Evolutionary conservation across 2,888 invertebrate species (phyloP), one percentile per base, ranked within the genome.

Genomic region (Cryptosula pallasiana): DNA sequence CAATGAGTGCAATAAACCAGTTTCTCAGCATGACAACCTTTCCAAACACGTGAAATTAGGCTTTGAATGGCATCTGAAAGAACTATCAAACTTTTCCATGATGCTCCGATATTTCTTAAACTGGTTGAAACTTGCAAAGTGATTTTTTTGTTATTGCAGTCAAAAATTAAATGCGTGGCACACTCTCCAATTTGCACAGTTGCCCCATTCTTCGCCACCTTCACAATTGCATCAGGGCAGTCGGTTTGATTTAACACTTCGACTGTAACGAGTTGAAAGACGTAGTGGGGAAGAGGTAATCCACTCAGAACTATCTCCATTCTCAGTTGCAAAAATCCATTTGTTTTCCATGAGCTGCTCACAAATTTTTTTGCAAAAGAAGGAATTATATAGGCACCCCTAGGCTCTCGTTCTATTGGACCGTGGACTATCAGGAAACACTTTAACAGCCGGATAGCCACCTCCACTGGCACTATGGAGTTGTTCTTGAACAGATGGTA

Each of bases 1-100:
- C n/a, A n/a, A n/a, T n/a, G n/a, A n/a, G n/a, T n/a, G n/a, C n/a
- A n/a, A n/a, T n/a, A n/a, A n/a, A n/a, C n/a, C n/a, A n/a, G n/a
- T n/a, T n/a, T n/a, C n/a, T n/a, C n/a, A n/a, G n/a, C n/a, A n/a
- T n/a, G n/a, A n/a, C n/a, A n/a, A n/a, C n/a, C n/a, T n/a, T n/a
- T n/a, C n/a, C n/a, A n/a, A n/a, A n/a, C n/a, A n/a, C n/a, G n/a
- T n/a, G n/a, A n/a, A n/a, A n/a, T n/a, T n/a, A n/a, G n/a, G n/a
- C n/a, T n/a, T n/a, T n/a, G n/a, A n/a, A n/a, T n/a, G n/a, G n/a
- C n/a, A n/a, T n/a, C n/a, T n/a, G n/a, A n/a, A n/a, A n/a, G n/a
- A n/a, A n/a, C n/a, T n/a, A n/a, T n/a, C n/a, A 55, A 55, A 20
- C 23, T n/a, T 23, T n/a, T 55, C 55, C 55, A 55, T 55, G 55